These are phyloP conservation scores for Beris chalybata DNA, from an alignment of 2,888 invertebrate species.

Conservation along the genomic window DNA sequence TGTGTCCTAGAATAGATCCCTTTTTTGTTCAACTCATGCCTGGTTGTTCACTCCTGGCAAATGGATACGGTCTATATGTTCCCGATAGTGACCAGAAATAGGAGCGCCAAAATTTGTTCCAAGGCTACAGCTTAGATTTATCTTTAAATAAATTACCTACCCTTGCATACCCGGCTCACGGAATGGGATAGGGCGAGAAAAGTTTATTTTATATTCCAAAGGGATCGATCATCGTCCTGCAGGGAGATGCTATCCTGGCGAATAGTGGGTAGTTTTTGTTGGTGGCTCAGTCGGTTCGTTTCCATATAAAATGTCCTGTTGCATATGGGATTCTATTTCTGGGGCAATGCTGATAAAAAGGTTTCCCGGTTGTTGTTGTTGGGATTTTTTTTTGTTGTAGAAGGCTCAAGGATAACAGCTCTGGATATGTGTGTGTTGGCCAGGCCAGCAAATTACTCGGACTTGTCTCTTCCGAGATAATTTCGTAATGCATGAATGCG, in stretches of 20 bases:
- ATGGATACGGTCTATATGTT: too few relatives aligned
- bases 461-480: conserved; percentile 10
- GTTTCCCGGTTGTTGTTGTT: background rate
- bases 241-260: background rate
- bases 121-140: conserved; percentile 7
- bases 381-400: background rate
- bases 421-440: background rate
- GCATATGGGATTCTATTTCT: conserved; percentile 8
- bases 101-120: conserved; percentile 12
- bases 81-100: background rate
- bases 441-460: conserved; percentile 2
- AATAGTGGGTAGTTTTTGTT: conserved; percentile 7
- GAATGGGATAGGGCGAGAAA: background rate
- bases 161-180: background rate
- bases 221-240: background rate
- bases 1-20: background rate
- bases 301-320: conserved; percentile 3
- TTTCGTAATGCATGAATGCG: conserved; percentile 21
- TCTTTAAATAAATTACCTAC: conserved; percentile 1
- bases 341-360: conserved; percentile 9
- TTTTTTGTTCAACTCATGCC: background rate
- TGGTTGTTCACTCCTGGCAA: too few relatives aligned
- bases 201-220: conserved; percentile 15
- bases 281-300: background rate
- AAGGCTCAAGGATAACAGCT: background rate